Evolutionary conservation across 2,888 invertebrate genomes (phyloP).

Genomic region (Lypha dubia): DNA sequence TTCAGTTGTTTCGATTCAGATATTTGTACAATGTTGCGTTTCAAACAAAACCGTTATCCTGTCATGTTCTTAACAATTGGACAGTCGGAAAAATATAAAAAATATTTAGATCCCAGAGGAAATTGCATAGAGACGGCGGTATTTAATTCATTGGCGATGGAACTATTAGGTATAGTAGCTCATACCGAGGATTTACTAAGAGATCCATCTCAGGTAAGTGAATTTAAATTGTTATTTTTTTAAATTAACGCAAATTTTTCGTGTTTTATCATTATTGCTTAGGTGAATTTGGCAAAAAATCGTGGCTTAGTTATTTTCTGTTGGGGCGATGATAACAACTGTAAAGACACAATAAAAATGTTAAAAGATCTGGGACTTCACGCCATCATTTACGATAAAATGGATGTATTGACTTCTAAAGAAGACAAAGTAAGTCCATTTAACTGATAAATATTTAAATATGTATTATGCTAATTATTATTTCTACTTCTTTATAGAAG

Average conservation of each 20-base stretch:
- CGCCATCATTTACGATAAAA: slow-evolving; percentile 98
- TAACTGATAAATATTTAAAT: background rate
- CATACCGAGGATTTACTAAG: slow-evolving; percentile 95
- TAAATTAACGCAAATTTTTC: background rate
- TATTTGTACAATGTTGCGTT: slow-evolving; percentile 94
- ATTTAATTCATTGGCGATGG: slow-evolving; percentile 91
- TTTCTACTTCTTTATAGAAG: slow-evolving; percentile 84
- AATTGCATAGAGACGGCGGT: slow-evolving; percentile 91
- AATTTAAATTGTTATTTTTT: background rate
- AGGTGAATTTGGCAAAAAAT: slow-evolving; percentile 91
- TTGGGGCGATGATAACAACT: slow-evolving; percentile 98
- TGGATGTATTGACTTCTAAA: slow-evolving; percentile 85
- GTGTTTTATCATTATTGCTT: slow-evolving; percentile 57
- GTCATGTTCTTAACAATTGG: slow-evolving; percentile 97
- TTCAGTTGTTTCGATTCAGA: slow-evolving; percentile 98
- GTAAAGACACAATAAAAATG: slow-evolving; percentile 91
- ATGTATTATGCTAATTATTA: background rate
- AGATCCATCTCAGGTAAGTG: slow-evolving; percentile 89
- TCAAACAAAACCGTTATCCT: slow-evolving; percentile 98
- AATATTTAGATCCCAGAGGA: slow-evolving; percentile 93
- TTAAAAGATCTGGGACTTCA: slow-evolving; percentile 95
- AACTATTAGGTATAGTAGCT: slow-evolving; percentile 94
- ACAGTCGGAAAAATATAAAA: slow-evolving; percentile 88
- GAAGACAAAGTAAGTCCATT: slow-evolving; percentile 79
- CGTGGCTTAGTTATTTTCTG: slow-evolving; percentile 95